Evolutionary conservation across 2,113 vertebrate species (phyloP).

Genomic region (Brachirus orientalis): DNA sequence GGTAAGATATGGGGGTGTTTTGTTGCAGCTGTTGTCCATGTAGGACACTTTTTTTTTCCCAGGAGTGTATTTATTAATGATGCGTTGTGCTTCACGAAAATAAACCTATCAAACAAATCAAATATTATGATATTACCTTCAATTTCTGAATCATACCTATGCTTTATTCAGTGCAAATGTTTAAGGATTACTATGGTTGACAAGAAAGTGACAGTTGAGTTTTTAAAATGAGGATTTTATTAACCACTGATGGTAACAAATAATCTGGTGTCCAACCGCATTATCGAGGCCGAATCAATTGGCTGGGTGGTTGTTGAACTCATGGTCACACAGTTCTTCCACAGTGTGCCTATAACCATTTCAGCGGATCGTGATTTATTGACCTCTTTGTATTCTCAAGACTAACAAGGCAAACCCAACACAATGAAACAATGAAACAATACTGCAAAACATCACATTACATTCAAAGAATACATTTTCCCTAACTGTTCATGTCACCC

Average conservation of each 20-base stretch:
- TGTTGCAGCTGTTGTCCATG: conserved; percentile 56
- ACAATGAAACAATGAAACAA: too few relatives aligned
- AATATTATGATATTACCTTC: background rate
- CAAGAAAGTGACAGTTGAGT: too few relatives aligned
- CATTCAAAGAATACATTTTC: too few relatives aligned
- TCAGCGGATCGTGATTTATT: too few relatives aligned
- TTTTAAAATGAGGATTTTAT: too few relatives aligned
- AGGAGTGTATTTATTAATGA: conserved; percentile 20
- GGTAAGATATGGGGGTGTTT: conserved; percentile 59
- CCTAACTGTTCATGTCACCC: too few relatives aligned
- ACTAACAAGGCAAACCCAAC: too few relatives aligned
- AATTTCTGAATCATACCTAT: background rate
- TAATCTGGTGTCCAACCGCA: background rate
- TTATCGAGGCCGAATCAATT: background rate
- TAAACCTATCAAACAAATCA: background rate
- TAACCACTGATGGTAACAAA: background rate
- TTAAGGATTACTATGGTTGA: too few relatives aligned
- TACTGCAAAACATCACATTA: too few relatives aligned
- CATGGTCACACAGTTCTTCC: background rate
- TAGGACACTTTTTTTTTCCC: conserved; percentile 20
- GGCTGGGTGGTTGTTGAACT: background rate
- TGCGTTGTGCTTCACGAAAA: background rate
- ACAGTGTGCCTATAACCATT: too few relatives aligned
- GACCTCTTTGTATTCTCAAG: too few relatives aligned
- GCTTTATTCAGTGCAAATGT: too few relatives aligned